phyloP scores from a whole-genome alignment of 2,113 vertebrate genomes.

The Calonectris borealis region DNA sequence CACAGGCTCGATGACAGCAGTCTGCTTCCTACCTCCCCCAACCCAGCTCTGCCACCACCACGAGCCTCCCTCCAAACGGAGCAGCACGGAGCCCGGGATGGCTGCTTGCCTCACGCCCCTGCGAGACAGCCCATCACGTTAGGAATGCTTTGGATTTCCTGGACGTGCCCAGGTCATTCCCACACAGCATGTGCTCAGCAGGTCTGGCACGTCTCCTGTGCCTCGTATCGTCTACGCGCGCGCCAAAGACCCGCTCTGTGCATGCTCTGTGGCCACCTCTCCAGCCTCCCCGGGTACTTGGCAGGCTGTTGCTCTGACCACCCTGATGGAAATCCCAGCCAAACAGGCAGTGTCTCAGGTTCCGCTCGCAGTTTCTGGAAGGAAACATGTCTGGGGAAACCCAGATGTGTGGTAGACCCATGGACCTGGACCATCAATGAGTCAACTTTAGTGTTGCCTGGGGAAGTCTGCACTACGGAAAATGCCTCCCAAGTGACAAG shows the following conservation, averaged over 20 bases:
- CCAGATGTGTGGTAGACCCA: constrained; percentile 27
- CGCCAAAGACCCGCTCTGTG: neutral
- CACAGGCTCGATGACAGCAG: neutral
- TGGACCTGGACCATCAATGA: neutral
- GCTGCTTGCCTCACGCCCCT: neutral
- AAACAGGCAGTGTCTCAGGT: constrained; percentile 24
- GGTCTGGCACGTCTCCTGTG: neutral
- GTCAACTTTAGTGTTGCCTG: constrained; percentile 18
- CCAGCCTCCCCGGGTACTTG: neutral
- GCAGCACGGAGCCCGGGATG: neutral
- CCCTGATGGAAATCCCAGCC: constrained; percentile 1
- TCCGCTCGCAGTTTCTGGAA: constrained; percentile 20
- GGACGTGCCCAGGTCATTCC: neutral
- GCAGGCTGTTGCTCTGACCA: constrained; percentile 23
- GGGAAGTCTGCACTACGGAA: neutral
- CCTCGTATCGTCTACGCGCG: fast-evolving
- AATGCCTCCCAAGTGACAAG: constrained; percentile 24
- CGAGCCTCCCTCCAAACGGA: neutral
- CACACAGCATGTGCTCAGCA: neutral
- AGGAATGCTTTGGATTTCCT: constrained; percentile 18
- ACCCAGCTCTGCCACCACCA: neutral
- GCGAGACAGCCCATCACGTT: neutral
- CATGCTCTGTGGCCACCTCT: neutral
- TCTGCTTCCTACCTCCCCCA: neutral
- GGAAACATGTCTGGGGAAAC: constrained; percentile 30